Evolutionary conservation across 2,797 vertebrate genomes (phyloP).

Genomic region (Remorina albescens): DNA sequence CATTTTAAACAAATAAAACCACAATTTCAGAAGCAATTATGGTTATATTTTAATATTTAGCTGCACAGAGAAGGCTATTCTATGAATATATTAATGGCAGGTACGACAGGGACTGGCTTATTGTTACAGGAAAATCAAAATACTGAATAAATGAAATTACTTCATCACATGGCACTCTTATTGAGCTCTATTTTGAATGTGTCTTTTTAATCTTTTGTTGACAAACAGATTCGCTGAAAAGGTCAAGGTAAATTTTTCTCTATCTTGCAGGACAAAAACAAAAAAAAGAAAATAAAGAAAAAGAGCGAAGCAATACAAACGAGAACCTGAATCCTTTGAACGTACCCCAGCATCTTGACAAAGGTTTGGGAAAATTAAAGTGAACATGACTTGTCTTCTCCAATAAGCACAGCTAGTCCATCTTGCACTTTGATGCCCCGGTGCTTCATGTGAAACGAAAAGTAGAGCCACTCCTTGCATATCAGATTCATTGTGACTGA

Average conservation of each 20-base stretch:
- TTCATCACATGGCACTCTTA: slow-evolving; percentile 37
- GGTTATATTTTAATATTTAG: slow-evolving; percentile 20
- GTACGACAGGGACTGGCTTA: slow-evolving; percentile 39
- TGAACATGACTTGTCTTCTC: slow-evolving; percentile 69
- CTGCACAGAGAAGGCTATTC: slow-evolving; percentile 19
- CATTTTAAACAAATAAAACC: no score
- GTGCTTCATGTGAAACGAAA: slow-evolving; percentile 51
- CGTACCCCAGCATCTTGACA: slow-evolving; percentile 57
- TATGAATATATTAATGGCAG: slow-evolving; percentile 25
- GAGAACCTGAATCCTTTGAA: slow-evolving; percentile 49
- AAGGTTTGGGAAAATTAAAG: slow-evolving; percentile 71
- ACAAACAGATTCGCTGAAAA: slow-evolving; percentile 65
- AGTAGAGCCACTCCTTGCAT: slow-evolving; percentile 49
- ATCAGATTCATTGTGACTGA: slow-evolving; percentile 64
- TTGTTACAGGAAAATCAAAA: slow-evolving; percentile 46
- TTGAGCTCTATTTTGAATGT: slow-evolving; percentile 43
- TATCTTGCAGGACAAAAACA: slow-evolving; percentile 12
- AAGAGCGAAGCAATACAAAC: background rate
- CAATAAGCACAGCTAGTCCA: slow-evolving; percentile 66
- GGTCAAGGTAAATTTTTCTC: slow-evolving; percentile 51
- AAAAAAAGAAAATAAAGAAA: background rate
- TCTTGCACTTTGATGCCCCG: slow-evolving; percentile 54
- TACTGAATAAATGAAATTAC: slow-evolving; percentile 29
- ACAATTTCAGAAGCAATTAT: no score
- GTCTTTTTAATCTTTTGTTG: slow-evolving; percentile 44